Evolutionary conservation across 2,888 invertebrate species (phyloP), one percentile per base, ranked within the genome.

Genomic region (Hecatera dysodea): DNA sequence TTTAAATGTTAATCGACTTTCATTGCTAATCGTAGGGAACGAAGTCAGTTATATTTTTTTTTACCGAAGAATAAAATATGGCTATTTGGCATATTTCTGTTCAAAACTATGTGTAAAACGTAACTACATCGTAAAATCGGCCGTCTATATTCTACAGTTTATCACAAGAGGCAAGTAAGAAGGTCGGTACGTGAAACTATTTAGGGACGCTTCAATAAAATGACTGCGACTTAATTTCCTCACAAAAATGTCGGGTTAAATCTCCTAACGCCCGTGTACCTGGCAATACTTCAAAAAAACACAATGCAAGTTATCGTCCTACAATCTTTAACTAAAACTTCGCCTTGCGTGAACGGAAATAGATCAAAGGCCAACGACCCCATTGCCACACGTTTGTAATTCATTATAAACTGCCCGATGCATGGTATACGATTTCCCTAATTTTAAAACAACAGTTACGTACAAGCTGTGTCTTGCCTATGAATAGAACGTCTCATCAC

Each of bases 361-460:
- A 93, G 91, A 88, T 62, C 84, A 80, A 76, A 87, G 92, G 87
- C 64, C 91, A 81, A 77, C 85, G 91, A 92, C 90, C 93, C 81
- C 84, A 74, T 76, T 84, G 81, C 88, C 84, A 88, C 81, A 85
- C 82, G 87, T 80, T 83, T 83, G 82, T 88, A 91, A 92, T 92
- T 92, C 92, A 88, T 90, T 79, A 72, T 87, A 90, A 80, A 81
- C 74, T 57, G 36, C 29, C 52, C 67, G 74, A 67, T 67, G 81
- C 64, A 66, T 66, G 72, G 46, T 68, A 66, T 64, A 78, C 27
- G 68, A 46, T 71, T 78, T 78, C 29, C 81, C 52, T 73, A 59
- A 81, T 67, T 76, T 67, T 65, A 80, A 70, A 66, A 67, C 65
- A 78, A 75, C 64, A n/a, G 71, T 70, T 64, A 71, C 52, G 33